Base-by-base conservation (phyloP, 23 tunicate species). In the Styela clava region DNA sequence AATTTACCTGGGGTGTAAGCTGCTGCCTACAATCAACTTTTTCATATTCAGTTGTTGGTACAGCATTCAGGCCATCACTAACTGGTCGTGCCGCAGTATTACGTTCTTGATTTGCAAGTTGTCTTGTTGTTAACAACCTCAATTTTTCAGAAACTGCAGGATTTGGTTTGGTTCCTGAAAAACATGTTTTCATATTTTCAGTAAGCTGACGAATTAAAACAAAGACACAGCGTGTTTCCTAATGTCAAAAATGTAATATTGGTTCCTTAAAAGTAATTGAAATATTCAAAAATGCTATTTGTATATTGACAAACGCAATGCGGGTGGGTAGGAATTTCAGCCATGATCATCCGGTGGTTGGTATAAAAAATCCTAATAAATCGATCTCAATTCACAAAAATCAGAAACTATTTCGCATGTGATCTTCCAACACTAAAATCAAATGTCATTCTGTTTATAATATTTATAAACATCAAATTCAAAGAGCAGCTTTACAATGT, bases 21-120 rank as follows among this genome's bases (percentile, higher is more conserved):
- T 36, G 27, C 33, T 77, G 35, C 52, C 44, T 77, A 84, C 98
- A 93, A 64, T 93, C 98, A 23, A 29, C 25, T 61, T 87, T 88
- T 69, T 93, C 98, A 18, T 52, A 28, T 21, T 44, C 23, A n/a
- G 98, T 88, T 22, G 87, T 88, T 23, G 98, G 93, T 1, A 87
- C 93, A 20, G 98, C 98, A 65, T 93, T 93, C 22, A 93, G 61
- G 12, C 98, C 98, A 36, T 93, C 93, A 69, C 85, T 87, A 25
- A 88, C 86, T 0, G 98, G 98, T 21, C 90, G 84, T 25, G 85
- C 82, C 12, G 80, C 71, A 2, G 91, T 81, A 31, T 78, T 33
- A 18, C 83, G 85, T 70, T 92, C 91, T 73, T 86, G 88, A 34
- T 79, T 86, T 30, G 83, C 88, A 68, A 92, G 71, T 51, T 86